Evolutionary conservation across 2,797 vertebrate genomes (phyloP), one percentile per base, ranked within the genome.

Genomic region (Ctenochaetus hawaiiensis): DNA sequence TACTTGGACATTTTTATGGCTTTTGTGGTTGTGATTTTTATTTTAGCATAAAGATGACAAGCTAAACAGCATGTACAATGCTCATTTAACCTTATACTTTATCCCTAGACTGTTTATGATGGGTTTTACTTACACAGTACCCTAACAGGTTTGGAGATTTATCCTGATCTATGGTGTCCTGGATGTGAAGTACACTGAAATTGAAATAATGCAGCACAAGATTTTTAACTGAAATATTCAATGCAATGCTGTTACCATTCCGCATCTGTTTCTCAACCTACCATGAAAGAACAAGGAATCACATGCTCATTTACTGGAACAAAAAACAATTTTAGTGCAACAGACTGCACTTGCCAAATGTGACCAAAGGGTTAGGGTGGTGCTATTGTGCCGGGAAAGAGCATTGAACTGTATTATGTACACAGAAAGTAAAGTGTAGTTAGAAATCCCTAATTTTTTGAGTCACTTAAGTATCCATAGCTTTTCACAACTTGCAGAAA

Each of bases 341-440:
- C 23, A 57, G 12, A 56, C 18, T 47, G 45, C 39, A 67, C 43
- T 34, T 70, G 2, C 44, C 14, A 72, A 64, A 72, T 60, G 20
- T 72, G 47, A 17, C 20, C 52, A 57, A 9, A 58, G 26, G 43
- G 0, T 18, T 41, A 58, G 2, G 34, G 37, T 22, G 69, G 17
- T 8, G 26, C 60, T 69, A 2, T 51, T 65, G 20, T 56, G 16
- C 26, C 16, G 58, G 5, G 23, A 45, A 9, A 66, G 7, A 53
- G 12, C 11, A 41, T 20, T 14, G 10, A 11, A 4, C 34, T 49
- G 49, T 56, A 16, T 47, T 6, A 3, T 10, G 43, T 10, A 44
- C 43, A 44, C 5, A 14, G 43, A 44, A 44, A 14, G 43, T 41
- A 12, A 41, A n/a, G 6, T 7, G 1, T 23, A 59, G 34, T 22